Evolutionary conservation across 2,888 invertebrate species (phyloP).

Genomic region (Melinaea marsaeus): DNA sequence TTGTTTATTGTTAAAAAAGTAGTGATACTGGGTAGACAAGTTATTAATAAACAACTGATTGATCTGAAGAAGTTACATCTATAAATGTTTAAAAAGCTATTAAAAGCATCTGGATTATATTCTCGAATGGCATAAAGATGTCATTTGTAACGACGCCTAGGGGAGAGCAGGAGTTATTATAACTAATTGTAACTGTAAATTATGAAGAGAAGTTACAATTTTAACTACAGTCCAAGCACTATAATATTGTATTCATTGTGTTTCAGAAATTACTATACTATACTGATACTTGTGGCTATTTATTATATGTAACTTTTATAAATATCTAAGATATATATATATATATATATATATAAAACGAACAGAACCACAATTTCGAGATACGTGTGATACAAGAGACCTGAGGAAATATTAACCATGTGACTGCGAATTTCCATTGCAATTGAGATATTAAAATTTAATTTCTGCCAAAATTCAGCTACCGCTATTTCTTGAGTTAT

Average conservation of each 20-base stretch:
- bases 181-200: constrained; percentile 29
- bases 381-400: neutral
- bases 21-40: neutral
- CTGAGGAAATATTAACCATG: constrained; percentile 1
- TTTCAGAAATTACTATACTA: too few relatives aligned
- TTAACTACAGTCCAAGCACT: neutral
- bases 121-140: constrained; percentile 29
- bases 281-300: too few relatives aligned
- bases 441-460: neutral
- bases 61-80: constrained; percentile 23
- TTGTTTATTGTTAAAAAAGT: too few relatives aligned
- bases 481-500: neutral
- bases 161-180: constrained; percentile 31
- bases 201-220: constrained; percentile 15
- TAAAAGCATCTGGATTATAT: constrained; percentile 47
- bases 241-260: neutral
- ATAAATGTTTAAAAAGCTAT: constrained; percentile 49
- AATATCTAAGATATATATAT: too few relatives aligned
- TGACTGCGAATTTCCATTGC: neutral
- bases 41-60: constrained; percentile 20
- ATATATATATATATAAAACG: neutral
- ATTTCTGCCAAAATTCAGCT: neutral
- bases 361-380: neutral
- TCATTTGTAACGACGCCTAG: constrained; percentile 29
- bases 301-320: too few relatives aligned